Evolutionary conservation across 1,140 invertebrate genomes (phyloP).

Genomic region (Ceratina japonica): DNA sequence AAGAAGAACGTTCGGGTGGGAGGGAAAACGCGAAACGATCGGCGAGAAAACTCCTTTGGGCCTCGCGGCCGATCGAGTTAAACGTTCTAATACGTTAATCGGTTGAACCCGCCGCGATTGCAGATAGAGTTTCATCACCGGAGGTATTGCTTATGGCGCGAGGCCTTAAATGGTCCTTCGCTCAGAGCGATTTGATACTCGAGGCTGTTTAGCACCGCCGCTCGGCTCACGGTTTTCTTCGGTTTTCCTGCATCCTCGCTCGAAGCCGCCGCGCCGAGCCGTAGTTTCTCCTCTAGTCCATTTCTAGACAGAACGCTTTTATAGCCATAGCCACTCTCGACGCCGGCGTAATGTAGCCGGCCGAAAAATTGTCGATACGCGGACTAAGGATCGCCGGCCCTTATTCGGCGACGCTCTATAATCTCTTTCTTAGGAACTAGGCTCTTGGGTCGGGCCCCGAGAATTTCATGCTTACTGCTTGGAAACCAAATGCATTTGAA

Average conservation of each 20-base stretch:
- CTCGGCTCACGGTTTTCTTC: conserved; percentile 53
- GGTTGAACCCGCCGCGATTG: conserved; percentile 50
- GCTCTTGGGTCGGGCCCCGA: no score
- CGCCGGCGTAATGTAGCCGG: conserved; percentile 8
- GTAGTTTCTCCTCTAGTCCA: conserved; percentile 52
- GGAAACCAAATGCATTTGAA: no score
- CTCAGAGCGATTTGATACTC: conserved; percentile 62
- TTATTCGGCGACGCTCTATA: no score
- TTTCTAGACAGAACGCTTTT: conserved; percentile 51
- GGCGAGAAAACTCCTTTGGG: conserved; percentile 15
- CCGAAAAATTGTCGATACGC: conserved; percentile 18
- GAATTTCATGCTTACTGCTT: no score
- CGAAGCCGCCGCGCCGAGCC: conserved; percentile 32
- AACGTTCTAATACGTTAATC: conserved; percentile 63
- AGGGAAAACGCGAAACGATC: neutral
- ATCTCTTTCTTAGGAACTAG: neutral
- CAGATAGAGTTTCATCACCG: conserved; percentile 63
- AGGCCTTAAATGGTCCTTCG: conserved; percentile 64
- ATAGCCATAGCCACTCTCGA: conserved; percentile 50
- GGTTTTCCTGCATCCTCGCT: conserved; percentile 57
- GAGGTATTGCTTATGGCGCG: conserved; percentile 61
- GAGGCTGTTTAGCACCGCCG: conserved; percentile 48
- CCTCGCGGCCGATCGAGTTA: conserved; percentile 19
- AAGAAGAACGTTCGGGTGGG: neutral
- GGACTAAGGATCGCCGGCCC: no score